Conservation (phyloP, 1,140 invertebrate genomes). For the Stratiolaelaps scimitus region DNA sequence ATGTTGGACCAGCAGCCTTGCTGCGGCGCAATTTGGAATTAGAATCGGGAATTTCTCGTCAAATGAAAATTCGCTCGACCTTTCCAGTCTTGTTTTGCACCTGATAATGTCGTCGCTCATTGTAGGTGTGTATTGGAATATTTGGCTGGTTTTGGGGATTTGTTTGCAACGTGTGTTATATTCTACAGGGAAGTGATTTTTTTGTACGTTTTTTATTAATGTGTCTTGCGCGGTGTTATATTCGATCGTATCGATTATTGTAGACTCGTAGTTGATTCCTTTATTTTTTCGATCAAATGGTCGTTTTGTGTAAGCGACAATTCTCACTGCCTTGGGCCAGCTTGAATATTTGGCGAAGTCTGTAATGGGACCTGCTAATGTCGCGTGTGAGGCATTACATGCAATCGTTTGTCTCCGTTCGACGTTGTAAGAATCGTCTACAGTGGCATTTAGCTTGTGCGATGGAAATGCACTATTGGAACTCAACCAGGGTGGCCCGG, state of each 20-base stretch:
- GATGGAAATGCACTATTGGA: not conserved
- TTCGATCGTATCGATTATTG: not conserved
- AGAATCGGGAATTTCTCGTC: constrained; percentile 12
- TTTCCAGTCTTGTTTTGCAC: too few relatives aligned
- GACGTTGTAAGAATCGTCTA: not conserved
- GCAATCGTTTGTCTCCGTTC: not conserved
- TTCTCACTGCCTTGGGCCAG: not conserved
- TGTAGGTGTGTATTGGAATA: too few relatives aligned
- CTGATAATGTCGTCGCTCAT: too few relatives aligned
- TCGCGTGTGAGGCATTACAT: too few relatives aligned
- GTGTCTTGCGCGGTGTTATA: not conserved
- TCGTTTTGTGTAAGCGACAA: not conserved
- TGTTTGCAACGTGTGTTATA: too few relatives aligned
- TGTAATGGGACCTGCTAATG: not conserved
- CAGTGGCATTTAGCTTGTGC: not conserved
- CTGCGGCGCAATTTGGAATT: not conserved
- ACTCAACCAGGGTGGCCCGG: not conserved
- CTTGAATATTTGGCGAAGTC: not conserved
- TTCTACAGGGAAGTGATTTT: too few relatives aligned
- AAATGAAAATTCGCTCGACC: not conserved
- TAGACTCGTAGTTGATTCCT: not conserved
- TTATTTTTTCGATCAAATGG: not conserved
- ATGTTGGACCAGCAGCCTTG: not conserved
- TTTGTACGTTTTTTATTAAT: not conserved
- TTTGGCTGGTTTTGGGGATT: too few relatives aligned